A percentile compares a stretch with the other conserved stretches of the same genome.
phyloP scores from a whole-genome alignment of 2,113 vertebrate species.

The Callorhinus ursinus region DNA sequence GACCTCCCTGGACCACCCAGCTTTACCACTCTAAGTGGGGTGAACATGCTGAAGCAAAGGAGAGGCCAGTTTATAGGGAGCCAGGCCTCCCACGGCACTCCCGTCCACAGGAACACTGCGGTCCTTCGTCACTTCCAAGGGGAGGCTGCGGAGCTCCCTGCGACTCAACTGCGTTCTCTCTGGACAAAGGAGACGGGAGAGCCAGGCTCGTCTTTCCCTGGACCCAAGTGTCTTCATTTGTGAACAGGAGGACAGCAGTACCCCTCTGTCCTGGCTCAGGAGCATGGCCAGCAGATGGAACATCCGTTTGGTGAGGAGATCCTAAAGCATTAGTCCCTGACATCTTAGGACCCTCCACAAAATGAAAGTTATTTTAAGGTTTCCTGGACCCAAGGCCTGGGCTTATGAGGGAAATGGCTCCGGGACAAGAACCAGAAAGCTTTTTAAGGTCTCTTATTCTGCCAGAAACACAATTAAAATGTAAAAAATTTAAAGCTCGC shows the following conservation, averaged over 20 bases:
- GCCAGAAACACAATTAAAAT: conserved; percentile 76
- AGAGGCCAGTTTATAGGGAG: not conserved
- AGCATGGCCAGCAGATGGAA: not conserved
- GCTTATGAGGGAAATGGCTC: not conserved
- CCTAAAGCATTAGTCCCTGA: not conserved
- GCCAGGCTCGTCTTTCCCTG: not conserved
- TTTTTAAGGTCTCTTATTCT: conserved; percentile 61
- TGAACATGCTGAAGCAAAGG: not conserved
- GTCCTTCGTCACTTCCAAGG: not conserved
- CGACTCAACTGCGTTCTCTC: not conserved
- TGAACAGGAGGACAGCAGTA: not conserved
- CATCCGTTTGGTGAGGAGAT: not conserved
- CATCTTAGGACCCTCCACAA: not conserved
- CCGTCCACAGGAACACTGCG: not conserved
- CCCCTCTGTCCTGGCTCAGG: not conserved
- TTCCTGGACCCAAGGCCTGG: not conserved
- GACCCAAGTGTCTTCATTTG: not conserved
- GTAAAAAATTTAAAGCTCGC: conserved; percentile 39
- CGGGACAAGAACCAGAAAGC: conserved; percentile 63
- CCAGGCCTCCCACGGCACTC: not conserved
- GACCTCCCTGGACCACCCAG: not conserved
- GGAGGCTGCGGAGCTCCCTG: not conserved
- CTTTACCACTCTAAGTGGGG: not conserved
- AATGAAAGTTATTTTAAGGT: conserved; percentile 66
- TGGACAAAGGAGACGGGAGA: not conserved